Conservation (phyloP, 2,797 vertebrate genomes). For the Macropus fuliginosus region DNA sequence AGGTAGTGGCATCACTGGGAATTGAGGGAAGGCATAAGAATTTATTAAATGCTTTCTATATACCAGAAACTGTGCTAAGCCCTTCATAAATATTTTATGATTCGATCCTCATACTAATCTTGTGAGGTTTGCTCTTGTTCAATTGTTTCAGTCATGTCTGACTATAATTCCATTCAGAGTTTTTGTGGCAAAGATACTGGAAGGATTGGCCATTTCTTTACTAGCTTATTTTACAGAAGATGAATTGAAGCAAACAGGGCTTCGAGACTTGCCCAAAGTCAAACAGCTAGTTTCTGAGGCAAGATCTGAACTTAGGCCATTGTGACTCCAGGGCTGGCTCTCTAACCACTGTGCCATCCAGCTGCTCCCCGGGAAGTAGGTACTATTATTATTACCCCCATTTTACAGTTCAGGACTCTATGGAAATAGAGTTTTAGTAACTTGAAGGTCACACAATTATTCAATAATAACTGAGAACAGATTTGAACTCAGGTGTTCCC, state of each 20-base stretch:
- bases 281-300: neutral
- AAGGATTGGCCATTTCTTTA: neutral
- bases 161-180: neutral
- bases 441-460: neutral
- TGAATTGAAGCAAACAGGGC: neutral
- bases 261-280: neutral
- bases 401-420: neutral
- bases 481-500: neutral
- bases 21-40: neutral
- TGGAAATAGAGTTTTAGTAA: neutral
- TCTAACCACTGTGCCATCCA: neutral
- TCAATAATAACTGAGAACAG: neutral
- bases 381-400: neutral
- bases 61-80: neutral
- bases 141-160: too few relatives aligned
- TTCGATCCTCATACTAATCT: neutral
- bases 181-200: neutral
- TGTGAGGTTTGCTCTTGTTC: too few relatives aligned
- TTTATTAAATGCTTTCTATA: neutral
- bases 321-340: neutral
- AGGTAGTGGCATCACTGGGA: neutral
- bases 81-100: neutral
- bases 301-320: neutral
- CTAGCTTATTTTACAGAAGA: neutral
- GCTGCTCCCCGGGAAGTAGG: neutral